Conservation (phyloP, 2,113 vertebrate species). For the Clarias gariepinus region DNA sequence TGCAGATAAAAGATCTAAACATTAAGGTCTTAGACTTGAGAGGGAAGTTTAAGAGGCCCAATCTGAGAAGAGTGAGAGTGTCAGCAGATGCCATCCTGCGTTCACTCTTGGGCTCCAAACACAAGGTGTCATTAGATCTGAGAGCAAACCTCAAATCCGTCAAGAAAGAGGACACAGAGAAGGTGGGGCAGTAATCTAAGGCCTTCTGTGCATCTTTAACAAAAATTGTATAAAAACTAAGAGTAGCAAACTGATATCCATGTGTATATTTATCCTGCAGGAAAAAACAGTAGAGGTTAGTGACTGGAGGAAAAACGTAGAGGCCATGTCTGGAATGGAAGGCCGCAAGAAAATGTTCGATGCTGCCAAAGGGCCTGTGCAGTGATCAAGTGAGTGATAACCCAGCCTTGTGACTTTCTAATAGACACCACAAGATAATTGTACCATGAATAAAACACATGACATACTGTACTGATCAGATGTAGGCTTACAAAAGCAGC, state of each 20-base stretch:
- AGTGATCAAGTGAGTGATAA: constrained; percentile 48
- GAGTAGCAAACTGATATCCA: background rate
- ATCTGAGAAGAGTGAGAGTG: constrained; percentile 85
- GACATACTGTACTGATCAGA: background rate
- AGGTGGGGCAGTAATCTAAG: constrained; percentile 70
- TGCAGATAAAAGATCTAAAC: constrained; percentile 92
- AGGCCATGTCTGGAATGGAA: constrained; percentile 95
- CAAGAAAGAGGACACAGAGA: constrained; percentile 97
- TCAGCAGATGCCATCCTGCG: constrained; percentile 94
- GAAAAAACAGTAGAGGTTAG: constrained; percentile 87
- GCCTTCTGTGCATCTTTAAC: background rate
- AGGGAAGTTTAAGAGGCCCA: constrained; percentile 94
- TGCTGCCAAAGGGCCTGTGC: constrained; percentile 61
- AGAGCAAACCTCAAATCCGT: constrained; percentile 96
- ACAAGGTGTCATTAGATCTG: constrained; percentile 97
- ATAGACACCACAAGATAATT: background rate
- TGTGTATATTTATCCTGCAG: constrained; percentile 55
- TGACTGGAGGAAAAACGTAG: constrained; percentile 96
- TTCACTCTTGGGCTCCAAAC: constrained; percentile 94
- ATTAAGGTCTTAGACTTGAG: constrained; percentile 92
- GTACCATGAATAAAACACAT: background rate
- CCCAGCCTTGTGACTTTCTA: background rate
- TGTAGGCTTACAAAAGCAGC: background rate
- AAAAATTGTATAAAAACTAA: background rate
- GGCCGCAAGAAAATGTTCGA: constrained; percentile 96